Evolutionary conservation across 2,797 vertebrate genomes (phyloP), one percentile per base, ranked within the genome.

Genomic region (Platalea minor): DNA sequence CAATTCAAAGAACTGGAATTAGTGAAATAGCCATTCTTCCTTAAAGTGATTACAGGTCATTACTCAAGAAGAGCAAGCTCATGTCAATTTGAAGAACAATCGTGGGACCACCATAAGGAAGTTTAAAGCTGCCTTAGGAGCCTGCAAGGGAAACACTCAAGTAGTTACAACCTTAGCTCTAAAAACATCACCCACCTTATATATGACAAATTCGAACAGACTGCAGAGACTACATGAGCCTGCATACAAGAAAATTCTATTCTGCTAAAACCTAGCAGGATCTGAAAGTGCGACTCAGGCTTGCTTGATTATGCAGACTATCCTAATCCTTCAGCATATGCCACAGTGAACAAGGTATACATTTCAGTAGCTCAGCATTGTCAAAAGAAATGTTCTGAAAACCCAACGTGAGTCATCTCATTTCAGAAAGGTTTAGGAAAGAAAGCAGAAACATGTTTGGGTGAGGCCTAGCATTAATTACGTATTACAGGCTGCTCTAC

Each of bases 321-420:
- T 37, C 67, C 73, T 46, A 75, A 85, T 73, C 87, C 74, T 82
- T 81, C 91, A 82, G 70, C 53, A 54, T 65, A 57, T 31, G 50
- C 39, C 82, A 87, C n/a, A 39, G 35, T 7, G 77, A 92, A 85
- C 67, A 48, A 79, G 35, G 33, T 33, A 76, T 45, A 73, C 17
- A 41, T 93, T 73, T 88, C 94, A 61, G 46, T 8, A 91, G 64
- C 54, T 94, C 63, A 11, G 24, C 13, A 37, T 33, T 80, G 87
- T 83, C 91, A 91, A 61, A 93, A 95, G 81, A 73, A 75, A 69
- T 26, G 21, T 70, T 82, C 94, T 79, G 54, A 92, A 91, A 96
- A 82, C 6, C 50, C 51, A 89, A 14, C 0, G 0, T 88, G 87
- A 94, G 85, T 92, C 95, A 93, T 73, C 85, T 92, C 59, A 13